Base-by-base conservation (phyloP, 2,888 invertebrate genomes). In the Mycalesis mineus region DNA sequence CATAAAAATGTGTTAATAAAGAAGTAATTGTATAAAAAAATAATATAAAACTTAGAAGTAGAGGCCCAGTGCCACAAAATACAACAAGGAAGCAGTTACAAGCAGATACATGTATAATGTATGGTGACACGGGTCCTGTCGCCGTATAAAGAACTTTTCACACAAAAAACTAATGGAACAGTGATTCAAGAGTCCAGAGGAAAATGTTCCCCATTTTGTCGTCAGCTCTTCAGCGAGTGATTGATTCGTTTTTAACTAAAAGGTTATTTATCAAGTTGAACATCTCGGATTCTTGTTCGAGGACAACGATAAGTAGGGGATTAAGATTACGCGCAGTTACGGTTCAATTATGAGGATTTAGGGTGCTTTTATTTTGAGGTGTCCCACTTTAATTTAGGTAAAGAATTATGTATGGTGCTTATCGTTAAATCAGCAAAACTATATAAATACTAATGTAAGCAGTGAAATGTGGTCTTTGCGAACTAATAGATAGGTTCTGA, bases 161-260 rank as follows among this genome's bases (percentile, higher is more conserved):
- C 51, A 61, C 58, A 63, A 61, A 62, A 61, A 59, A 57, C 53
- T 63, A 63, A 63, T 63, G 63, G 63, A 56, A 63, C 62, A 63
- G 58, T 58, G 62, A 63, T 63, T 59, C 63, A 57, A 55, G 53
- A 57, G 54, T 61, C 52, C 53, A 55, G 55, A 45, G 55, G 47
- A 61, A 57, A 61, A 59, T 57, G 54, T 57, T 58, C 57, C 52
- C 50, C 52, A 39, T 57, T 56, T 54, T 57, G 63, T 61, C 62
- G 61, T 64, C 62, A 64, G 64, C 61, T 64, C 59, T 61, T 59
- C 53, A 57, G 36, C 48, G 44, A 52, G 64, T 66, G 63, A 66
- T 66, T 66, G 65, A 64, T 66, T 63, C 61, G 64, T 63, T 64
- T 65, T 64, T 64, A 66, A 66, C 64, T 66, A 66, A 62, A 64